Evolutionary conservation across 2,888 invertebrate genomes (phyloP), one percentile per base, ranked within the genome.

Genomic region (Drosophila incognita): DNA sequence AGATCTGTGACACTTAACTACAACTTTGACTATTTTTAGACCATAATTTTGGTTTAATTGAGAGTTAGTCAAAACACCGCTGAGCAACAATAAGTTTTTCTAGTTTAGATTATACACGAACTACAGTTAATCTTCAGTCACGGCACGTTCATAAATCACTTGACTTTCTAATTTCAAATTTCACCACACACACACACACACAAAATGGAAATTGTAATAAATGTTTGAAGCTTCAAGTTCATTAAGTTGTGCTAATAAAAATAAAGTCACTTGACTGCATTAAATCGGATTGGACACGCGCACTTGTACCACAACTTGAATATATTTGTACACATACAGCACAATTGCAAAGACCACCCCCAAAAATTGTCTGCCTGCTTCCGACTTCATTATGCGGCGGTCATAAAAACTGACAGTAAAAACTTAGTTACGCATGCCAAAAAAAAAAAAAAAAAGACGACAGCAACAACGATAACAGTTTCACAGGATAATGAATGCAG

Each of bases 211-310:
- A 53, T 70, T 67, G 85, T 82, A 89, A 90, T 90, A 89, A 90
- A 89, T 91, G 87, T 68, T 75, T 79, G 74, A 36, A 80, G 62
- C 80, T 90, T 91, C 91, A 70, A 89, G 83, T 90, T 89, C 91
- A 91, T 91, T 90, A 91, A 91, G 84, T 88, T 91, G 79, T 85
- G 90, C 88, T 88, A 90, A 90, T 90, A 84, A 81, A 80, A 89
- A 91, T 90, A 89, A 92, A 92, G 82, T 81, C 89, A 91, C 87
- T 87, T 74, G 83, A 84, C 80, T 91, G 89, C 84, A 85, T 87
- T 76, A 89, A 92, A 92, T 92, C 83, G 73, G 69, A 91, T 92
- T 92, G 84, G 90, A 75, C 69, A 91, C 90, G 92, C 90, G 84
- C 92, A 92, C 93, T 92, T 92, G 92, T 91, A 79, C 52, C 40